Percentiles rank a stretch among this genome's conserved stretches.
These are phyloP conservation scores for Drosophila insularis DNA, from an alignment of 1,140 invertebrate species.

Conservation along the genomic window DNA sequence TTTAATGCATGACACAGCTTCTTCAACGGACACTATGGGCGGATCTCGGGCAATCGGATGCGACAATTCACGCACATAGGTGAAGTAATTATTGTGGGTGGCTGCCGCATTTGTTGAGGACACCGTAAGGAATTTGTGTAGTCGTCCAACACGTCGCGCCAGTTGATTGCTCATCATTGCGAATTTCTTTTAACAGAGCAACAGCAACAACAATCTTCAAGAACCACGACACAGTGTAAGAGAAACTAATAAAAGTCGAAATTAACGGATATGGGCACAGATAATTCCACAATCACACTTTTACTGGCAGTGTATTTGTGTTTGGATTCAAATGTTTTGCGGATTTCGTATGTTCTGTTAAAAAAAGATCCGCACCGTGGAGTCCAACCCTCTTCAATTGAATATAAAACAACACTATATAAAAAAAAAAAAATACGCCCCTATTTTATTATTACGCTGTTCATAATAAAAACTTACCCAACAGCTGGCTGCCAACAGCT, in stretches of 20 bases:
- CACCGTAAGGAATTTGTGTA: slow-evolving; percentile 47
- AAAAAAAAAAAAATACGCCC: not conserved
- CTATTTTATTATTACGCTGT: too few species aligned
- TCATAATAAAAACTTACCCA: not conserved
- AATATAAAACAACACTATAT: slow-evolving; percentile 6
- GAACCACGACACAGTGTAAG: not conserved
- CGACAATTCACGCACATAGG: slow-evolving; percentile 84
- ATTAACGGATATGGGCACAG: not conserved
- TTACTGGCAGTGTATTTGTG: slow-evolving; percentile 4
- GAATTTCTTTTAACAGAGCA: not conserved
- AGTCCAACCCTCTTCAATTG: not conserved
- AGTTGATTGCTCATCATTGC: slow-evolving; percentile 64
- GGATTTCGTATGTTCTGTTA: not conserved
- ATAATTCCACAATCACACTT: not conserved
- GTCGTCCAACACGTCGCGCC: slow-evolving; percentile 34
- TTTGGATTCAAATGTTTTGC: not conserved
- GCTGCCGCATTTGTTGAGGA: slow-evolving; percentile 30
- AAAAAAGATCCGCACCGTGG: not conserved
- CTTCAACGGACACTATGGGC: slow-evolving; percentile 82
- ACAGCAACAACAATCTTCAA: not conserved
- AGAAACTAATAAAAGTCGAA: not conserved
- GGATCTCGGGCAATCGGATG: slow-evolving; percentile 84
- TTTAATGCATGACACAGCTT: slow-evolving; percentile 84
- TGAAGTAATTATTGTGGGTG: slow-evolving; percentile 83
- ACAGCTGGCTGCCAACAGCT: not conserved